These are phyloP conservation scores for Nycticebus coucang DNA, from an alignment of 2,113 vertebrate genomes.

Conservation along the genomic window DNA sequence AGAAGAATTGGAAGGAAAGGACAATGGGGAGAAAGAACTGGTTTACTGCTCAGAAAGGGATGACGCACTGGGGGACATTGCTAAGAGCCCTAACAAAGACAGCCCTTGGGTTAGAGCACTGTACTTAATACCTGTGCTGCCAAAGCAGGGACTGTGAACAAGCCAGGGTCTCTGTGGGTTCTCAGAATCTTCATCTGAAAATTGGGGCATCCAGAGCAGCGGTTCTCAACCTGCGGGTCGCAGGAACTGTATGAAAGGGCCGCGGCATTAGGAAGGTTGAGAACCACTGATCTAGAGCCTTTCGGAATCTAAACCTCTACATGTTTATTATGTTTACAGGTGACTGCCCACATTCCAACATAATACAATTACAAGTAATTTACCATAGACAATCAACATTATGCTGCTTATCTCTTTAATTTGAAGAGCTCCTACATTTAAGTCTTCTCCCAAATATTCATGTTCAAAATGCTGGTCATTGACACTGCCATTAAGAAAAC, in stretches of 20 bases:
- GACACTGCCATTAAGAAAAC: slow-evolving; percentile 7
- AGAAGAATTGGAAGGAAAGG: slow-evolving; percentile 91
- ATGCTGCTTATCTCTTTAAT: not conserved
- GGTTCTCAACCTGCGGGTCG: too few species aligned
- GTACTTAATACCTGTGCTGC: slow-evolving; percentile 80
- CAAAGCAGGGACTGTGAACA: slow-evolving; percentile 69
- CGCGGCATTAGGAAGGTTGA: too few species aligned
- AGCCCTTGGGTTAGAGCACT: slow-evolving; percentile 87
- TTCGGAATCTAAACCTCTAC: not conserved
- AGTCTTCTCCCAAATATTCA: not conserved
- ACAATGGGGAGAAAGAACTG: slow-evolving; percentile 84
- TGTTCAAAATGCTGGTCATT: slow-evolving; percentile 23
- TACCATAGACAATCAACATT: not conserved
- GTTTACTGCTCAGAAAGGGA: slow-evolving; percentile 87
- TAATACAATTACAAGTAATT: not conserved
- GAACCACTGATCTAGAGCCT: not conserved
- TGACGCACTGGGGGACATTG: slow-evolving; percentile 78
- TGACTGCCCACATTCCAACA: not conserved
- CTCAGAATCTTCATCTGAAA: not conserved
- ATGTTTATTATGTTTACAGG: not conserved
- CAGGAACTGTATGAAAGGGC: too few species aligned
- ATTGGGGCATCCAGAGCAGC: not conserved
- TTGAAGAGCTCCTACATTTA: not conserved
- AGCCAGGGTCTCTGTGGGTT: not conserved
- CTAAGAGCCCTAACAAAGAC: slow-evolving; percentile 78